A percentile compares a stretch with the other conserved stretches of the same genome.
Conservation (phyloP, 2,113 vertebrate genomes). For the Nannobrachium achirus region DNA sequence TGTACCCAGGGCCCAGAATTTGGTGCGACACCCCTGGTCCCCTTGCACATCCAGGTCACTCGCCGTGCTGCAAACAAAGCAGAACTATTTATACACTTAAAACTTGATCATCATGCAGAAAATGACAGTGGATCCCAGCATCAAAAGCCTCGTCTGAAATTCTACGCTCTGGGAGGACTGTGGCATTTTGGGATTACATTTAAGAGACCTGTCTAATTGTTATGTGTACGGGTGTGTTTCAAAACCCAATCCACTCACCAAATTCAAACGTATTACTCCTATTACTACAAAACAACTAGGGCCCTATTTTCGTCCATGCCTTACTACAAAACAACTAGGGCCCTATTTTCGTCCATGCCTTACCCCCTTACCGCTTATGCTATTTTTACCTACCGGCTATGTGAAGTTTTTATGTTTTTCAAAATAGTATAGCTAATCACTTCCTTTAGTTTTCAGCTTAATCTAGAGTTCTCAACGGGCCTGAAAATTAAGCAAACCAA, state of each 20-base stretch:
- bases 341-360: too few relatives aligned
- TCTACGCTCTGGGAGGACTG: conserved; percentile 16
- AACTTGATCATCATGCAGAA: conserved; percentile 40
- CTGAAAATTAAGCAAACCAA: too few relatives aligned
- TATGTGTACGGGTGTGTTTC: conserved; percentile 14
- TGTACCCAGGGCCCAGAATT: too few relatives aligned
- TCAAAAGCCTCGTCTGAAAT: conserved; percentile 16
- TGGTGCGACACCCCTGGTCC: conserved; percentile 43
- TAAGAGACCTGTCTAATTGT: conserved; percentile 27
- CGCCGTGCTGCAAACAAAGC: conserved; percentile 54
- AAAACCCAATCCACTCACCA: conserved; percentile 19
- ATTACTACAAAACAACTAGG: conserved; percentile 30
- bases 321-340: too few relatives aligned
- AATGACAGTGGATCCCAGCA: conserved; percentile 19
- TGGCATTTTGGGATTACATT: conserved; percentile 49
- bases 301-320: too few relatives aligned
- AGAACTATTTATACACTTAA: conserved; percentile 46
- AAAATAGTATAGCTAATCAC: too few relatives aligned
- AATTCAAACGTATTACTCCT: conserved; percentile 34
- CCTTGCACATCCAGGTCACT: conserved; percentile 30
- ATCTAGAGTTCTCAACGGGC: too few relatives aligned
- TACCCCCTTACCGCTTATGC: too few relatives aligned
- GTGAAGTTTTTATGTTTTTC: too few relatives aligned
- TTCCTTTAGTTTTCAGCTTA: too few relatives aligned
- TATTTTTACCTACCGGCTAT: too few relatives aligned